Evolutionary conservation across 1,140 invertebrate species (phyloP).

Genomic region (Diorhabda carinulata): DNA sequence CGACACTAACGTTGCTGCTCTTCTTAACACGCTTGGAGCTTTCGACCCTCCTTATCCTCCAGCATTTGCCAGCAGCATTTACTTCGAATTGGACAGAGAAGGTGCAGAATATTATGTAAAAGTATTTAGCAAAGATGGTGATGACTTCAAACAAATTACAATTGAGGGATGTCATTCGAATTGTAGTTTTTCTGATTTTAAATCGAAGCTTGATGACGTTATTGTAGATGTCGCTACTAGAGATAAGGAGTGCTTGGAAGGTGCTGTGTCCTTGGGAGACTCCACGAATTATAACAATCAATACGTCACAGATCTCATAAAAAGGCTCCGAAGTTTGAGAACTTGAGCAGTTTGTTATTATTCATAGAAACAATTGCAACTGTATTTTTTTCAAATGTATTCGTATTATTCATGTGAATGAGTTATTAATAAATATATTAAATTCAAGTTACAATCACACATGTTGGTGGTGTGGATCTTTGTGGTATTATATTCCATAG

Average conservation of each 20-base stretch:
- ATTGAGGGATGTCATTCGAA: slow-evolving; percentile 10
- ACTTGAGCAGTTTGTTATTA: no score
- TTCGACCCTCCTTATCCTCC: not conserved
- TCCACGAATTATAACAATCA: no score
- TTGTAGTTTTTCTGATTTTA: slow-evolving; percentile 6
- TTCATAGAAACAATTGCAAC: no score
- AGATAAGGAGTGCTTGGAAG: not conserved
- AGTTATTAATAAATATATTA: no score
- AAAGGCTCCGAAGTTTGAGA: no score
- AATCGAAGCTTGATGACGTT: not conserved
- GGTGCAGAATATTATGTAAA: not conserved
- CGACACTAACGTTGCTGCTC: not conserved
- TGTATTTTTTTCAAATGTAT: no score
- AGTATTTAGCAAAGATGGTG: slow-evolving; percentile 7
- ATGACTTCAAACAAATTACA: slow-evolving; percentile 1
- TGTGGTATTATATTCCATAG: no score
- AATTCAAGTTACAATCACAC: no score
- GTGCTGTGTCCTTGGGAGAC: no score
- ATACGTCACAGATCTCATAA: no score
- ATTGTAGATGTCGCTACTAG: slow-evolving; percentile 4
- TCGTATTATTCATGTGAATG: no score
- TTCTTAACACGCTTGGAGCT: slow-evolving; percentile 5
- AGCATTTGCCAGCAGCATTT: slow-evolving; percentile 8
- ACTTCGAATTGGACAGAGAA: slow-evolving; percentile 3
- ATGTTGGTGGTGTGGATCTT: no score